Evolutionary conservation across 2,888 invertebrate species (phyloP).

Genomic region (Spisula subtruncata): DNA sequence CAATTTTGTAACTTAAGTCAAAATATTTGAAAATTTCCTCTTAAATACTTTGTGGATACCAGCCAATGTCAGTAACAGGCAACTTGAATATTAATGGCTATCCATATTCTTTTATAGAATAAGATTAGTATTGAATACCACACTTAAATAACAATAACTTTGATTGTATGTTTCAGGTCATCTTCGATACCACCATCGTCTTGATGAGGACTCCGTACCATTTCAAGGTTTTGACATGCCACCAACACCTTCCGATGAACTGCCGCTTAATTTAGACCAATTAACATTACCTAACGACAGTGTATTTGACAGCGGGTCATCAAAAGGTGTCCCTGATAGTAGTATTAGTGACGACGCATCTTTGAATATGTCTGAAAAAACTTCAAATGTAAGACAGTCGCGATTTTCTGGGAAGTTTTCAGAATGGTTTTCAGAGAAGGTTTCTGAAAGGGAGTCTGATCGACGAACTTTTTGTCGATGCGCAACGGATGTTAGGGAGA

Average conservation of each 20-base stretch:
- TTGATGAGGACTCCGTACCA: conserved; percentile 64
- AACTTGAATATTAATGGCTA: too few relatives aligned
- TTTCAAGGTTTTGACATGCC: conserved; percentile 70
- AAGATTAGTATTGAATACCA: too few relatives aligned
- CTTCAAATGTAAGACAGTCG: background rate
- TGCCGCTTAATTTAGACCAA: background rate
- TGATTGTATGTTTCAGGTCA: conserved; percentile 43
- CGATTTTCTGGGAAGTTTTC: too few relatives aligned
- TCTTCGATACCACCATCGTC: conserved; percentile 65
- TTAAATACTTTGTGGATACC: too few relatives aligned
- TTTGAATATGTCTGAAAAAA: conserved; percentile 26
- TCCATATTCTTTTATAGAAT: too few relatives aligned
- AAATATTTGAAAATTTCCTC: too few relatives aligned
- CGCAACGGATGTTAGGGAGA: background rate
- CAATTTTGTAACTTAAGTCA: too few relatives aligned
- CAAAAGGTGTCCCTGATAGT: conserved; percentile 16
- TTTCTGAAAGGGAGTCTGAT: background rate
- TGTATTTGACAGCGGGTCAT: conserved; percentile 48
- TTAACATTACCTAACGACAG: conserved; percentile 42
- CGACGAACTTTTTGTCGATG: conserved; percentile 9
- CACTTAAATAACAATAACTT: too few relatives aligned
- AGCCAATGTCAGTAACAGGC: too few relatives aligned
- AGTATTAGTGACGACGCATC: conserved; percentile 48
- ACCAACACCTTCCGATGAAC: conserved; percentile 63
- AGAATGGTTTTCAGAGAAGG: too few relatives aligned